These are phyloP conservation scores for Rhabdomys dilectus DNA, from an alignment of 2,113 vertebrate species.

Conservation along the genomic window DNA sequence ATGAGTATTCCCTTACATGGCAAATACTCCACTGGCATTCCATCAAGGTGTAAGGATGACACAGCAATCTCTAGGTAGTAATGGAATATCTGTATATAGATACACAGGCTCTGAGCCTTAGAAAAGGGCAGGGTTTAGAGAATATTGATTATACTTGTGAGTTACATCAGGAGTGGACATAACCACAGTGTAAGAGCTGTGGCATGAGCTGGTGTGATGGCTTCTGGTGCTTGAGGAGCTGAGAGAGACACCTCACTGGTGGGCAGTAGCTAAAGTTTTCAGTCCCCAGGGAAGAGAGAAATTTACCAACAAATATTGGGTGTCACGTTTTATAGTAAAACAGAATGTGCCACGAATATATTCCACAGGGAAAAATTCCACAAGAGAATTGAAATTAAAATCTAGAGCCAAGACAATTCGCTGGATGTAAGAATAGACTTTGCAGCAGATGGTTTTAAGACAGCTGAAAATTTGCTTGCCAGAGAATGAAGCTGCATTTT, in stretches of 20 bases:
- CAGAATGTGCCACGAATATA: neutral
- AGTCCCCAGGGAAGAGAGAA: neutral
- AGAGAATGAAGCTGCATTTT: neutral
- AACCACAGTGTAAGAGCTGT: neutral
- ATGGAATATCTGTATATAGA: neutral
- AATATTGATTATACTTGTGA: neutral
- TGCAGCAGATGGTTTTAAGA: neutral
- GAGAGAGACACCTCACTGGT: neutral
- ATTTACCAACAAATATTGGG: neutral
- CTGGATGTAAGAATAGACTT: neutral
- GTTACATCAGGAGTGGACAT: neutral
- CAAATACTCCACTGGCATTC: neutral
- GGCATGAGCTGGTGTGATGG: neutral
- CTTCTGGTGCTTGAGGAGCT: neutral
- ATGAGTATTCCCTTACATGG: neutral
- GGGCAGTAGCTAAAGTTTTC: neutral
- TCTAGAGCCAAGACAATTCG: neutral
- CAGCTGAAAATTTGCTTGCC: neutral
- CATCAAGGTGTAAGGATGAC: neutral
- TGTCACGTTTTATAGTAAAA: slow-evolving; percentile 5
- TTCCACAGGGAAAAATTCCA: neutral
- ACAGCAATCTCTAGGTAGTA: neutral
- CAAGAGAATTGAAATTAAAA: slow-evolving; percentile 22
- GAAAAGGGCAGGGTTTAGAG: neutral
- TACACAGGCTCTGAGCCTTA: neutral